Evolutionary conservation across 2,113 vertebrate species (phyloP).

Genomic region (Zosterops japonicus): DNA sequence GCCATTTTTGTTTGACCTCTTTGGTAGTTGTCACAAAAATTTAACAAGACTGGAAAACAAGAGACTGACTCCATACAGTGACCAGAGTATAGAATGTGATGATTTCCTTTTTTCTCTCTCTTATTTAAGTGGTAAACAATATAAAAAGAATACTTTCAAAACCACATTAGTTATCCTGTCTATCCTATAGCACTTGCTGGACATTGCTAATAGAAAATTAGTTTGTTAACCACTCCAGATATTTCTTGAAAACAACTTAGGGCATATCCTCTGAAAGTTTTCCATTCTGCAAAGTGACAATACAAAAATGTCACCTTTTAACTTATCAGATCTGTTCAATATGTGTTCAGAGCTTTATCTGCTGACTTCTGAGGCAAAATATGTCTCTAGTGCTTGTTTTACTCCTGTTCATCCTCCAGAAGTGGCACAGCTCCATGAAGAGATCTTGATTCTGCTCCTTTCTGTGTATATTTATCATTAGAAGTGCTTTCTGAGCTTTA

Average conservation of each 20-base stretch:
- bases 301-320: neutral
- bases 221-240: neutral
- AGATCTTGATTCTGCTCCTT: neutral
- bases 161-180: neutral
- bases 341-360: neutral
- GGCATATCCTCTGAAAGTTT: neutral
- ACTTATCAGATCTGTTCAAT: neutral
- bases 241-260: neutral
- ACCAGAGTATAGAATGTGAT: neutral
- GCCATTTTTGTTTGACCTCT: neutral
- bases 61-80: neutral
- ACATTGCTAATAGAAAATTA: neutral
- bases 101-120: neutral
- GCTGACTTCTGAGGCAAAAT: neutral
- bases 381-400: neutral
- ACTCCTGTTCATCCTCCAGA: neutral
- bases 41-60: neutral
- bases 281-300: neutral
- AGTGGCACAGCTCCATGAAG: neutral
- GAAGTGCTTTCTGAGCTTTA: slow-evolving; percentile 24
- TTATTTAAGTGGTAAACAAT: neutral
- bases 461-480: neutral
- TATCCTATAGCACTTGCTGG: neutral
- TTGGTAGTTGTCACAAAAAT: neutral
- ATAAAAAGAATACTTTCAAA: neutral